phyloP scores from a whole-genome alignment of 2,888 invertebrate species.

The Callimorpha dominula region DNA sequence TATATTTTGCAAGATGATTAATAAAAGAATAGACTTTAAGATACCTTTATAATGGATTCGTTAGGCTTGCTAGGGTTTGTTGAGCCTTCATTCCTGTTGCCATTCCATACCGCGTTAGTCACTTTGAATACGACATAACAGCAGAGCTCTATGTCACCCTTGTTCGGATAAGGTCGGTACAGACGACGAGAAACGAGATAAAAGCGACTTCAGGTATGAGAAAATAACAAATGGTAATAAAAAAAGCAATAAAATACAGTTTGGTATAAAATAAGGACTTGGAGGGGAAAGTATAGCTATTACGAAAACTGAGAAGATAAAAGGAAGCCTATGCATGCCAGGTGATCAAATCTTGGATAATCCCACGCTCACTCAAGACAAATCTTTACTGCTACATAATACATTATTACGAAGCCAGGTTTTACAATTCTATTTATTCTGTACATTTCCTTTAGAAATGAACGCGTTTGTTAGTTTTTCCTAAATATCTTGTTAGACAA shows the following conservation, averaged over 20 bases:
- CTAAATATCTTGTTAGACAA: neutral
- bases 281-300: neutral
- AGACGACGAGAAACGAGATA: neutral
- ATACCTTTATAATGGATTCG: no score
- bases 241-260: neutral
- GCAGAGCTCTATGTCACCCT: neutral
- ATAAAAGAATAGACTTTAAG: no score
- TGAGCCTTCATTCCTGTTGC: no score
- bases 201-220: neutral
- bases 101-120: neutral
- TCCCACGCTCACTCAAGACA: neutral
- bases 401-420: neutral
- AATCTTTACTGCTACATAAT: neutral
- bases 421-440: neutral
- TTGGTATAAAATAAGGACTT: neutral
- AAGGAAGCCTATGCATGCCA: neutral
- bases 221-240: neutral
- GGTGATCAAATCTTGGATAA: neutral
- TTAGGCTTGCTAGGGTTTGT: no score
- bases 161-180: no score
- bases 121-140: neutral
- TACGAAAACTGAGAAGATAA: neutral
- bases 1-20: no score
- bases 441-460: neutral
- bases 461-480: neutral